Conservation (phyloP, 2,888 invertebrate species). For the Hipparchia semele region DNA sequence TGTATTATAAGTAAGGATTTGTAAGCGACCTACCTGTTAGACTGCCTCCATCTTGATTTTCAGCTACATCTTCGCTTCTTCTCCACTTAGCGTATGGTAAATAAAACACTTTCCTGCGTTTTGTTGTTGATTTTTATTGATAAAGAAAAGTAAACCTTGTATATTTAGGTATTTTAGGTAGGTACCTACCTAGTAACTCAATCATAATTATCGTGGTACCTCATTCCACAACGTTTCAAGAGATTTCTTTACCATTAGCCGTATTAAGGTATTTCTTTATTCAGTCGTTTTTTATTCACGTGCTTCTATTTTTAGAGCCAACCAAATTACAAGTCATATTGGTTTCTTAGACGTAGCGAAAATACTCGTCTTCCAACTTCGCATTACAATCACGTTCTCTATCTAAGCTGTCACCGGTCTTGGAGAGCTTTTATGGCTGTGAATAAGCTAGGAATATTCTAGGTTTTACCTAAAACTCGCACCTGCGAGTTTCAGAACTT, state of each 20-base stretch:
- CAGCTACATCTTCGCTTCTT: neutral
- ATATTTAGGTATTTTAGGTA: neutral
- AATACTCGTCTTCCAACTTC: no score
- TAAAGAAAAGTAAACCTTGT: neutral
- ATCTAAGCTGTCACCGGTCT: no score
- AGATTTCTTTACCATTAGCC: neutral
- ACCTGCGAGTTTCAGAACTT: no score
- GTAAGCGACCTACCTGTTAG: conserved; percentile 35
- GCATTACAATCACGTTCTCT: no score
- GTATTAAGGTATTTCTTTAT: no score
- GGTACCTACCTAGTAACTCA: neutral
- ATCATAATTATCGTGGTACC: neutral
- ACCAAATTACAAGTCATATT: no score
- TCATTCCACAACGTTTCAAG: neutral
- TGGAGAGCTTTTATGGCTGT: no score
- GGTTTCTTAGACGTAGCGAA: no score
- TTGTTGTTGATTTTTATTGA: conserved; percentile 9
- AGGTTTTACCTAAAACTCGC: no score
- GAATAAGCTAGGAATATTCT: no score
- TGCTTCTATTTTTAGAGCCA: no score
- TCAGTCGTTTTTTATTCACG: no score
- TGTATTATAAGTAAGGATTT: neutral
- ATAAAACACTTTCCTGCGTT: conserved; percentile 26
- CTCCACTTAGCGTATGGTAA: conserved; percentile 10
- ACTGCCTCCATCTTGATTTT: neutral